Evolutionary conservation across 2,797 vertebrate species (phyloP), one percentile per base, ranked within the genome.

Genomic region (Microhierax caerulescens): DNA sequence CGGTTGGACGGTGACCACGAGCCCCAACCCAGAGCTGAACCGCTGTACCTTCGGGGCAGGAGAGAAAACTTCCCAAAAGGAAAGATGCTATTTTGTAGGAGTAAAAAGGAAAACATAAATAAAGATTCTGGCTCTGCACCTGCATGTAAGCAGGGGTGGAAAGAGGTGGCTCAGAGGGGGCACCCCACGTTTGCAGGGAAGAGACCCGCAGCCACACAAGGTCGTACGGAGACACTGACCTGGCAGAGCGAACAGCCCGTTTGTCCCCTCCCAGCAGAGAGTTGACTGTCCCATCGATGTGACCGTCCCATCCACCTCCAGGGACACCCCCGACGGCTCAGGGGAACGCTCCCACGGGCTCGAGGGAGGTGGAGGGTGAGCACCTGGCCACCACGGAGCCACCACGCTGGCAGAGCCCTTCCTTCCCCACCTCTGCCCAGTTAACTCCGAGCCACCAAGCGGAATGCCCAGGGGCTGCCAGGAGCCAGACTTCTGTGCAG

Each of bases 201-300:
- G 41, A 7, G 15, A 37, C 32, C 16, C 0, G 0, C 41, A 24
- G 61, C 54, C 72, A 13, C 53, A 1, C 0, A 0, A n/a, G 59
- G 34, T 16, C 0, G 0, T 5, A 8, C 0, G 3, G 48, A 34
- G 30, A 20, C 54, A 32, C 14, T 30, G 36, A 30, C n/a, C 24
- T 6, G 77, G 78, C 27, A 56, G 30, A 78, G 51, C 51, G 45
- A 48, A 50, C 22, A 51, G 72, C 14, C 7, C 2, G 0, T 27
- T 5, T 27, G 47, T 36, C 60, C 63, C 41, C 54, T n/a, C n/a
- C 64, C 51, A 30, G 70, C 83, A 72, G 37, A 0, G 1, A 50
- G 60, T 32, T 4, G 25, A 21, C 37, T 11, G 36, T 20, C 34
- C 84, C 59, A 9, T 0, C 0, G 22, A 15, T 0, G 1, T 6